Conservation (phyloP, 2,113 vertebrate species). For the Protobothrops flavoviridis region DNA sequence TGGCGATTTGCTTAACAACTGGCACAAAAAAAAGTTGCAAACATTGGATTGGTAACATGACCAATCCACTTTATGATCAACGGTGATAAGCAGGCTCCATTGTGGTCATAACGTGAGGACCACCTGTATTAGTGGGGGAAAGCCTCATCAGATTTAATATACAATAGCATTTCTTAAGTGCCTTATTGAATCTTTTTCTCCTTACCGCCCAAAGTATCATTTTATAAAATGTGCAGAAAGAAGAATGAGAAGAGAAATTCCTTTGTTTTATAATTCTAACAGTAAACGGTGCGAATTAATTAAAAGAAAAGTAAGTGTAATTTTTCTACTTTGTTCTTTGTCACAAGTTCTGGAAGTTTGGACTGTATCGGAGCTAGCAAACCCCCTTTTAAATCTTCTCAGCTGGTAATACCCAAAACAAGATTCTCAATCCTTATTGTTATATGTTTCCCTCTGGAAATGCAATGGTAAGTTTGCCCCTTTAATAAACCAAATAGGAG, state of each 20-base stretch:
- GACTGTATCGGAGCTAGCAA: neutral
- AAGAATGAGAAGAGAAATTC: neutral
- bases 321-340: neutral
- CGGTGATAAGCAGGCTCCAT: no score
- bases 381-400: neutral
- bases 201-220: neutral
- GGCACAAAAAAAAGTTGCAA: no score
- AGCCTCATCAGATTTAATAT: neutral
- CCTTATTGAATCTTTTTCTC: neutral
- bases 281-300: neutral
- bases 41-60: no score
- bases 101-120: no score
- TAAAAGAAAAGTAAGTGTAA: neutral
- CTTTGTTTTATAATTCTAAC: neutral
- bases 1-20: no score
- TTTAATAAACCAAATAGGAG: neutral
- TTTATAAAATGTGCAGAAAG: neutral
- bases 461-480: neutral
- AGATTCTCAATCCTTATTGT: neutral
- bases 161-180: neutral
- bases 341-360: neutral
- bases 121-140: neutral
- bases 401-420: neutral
- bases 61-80: no score
- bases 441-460: neutral